Evolutionary conservation across 1,140 invertebrate genomes (phyloP).

Genomic region (Drosophila erecta): DNA sequence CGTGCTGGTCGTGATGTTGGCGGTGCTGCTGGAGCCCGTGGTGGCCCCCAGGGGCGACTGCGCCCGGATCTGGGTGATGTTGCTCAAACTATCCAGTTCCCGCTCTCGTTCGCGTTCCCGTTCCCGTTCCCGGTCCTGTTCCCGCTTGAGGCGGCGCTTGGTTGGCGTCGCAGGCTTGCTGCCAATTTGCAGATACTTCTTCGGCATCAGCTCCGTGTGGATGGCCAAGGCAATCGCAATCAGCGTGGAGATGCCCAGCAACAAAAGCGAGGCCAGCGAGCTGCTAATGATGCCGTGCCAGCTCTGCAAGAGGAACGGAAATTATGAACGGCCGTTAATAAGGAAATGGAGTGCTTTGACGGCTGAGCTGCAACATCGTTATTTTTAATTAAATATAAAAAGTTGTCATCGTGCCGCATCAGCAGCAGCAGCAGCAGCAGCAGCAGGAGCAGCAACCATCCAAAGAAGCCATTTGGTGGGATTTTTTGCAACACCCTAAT

Average conservation of each 20-base stretch:
- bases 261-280: constrained; percentile 77
- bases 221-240: constrained; percentile 83
- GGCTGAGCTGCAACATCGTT: constrained; percentile 66
- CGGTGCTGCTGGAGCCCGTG: not conserved
- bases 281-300: constrained; percentile 84
- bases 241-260: constrained; percentile 82
- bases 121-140: constrained; percentile 18
- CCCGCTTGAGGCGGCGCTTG: constrained; percentile 42
- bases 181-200: constrained; percentile 79
- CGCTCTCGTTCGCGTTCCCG: constrained; percentile 24
- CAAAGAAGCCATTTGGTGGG: constrained; percentile 44
- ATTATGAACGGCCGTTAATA: constrained; percentile 68
- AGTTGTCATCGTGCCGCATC: constrained; percentile 59
- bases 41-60: constrained; percentile 47
- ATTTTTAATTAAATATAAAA: constrained; percentile 82
- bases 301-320: constrained; percentile 66
- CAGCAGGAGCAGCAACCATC: constrained; percentile 1
- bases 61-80: constrained; percentile 71
- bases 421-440: constrained; percentile 4
- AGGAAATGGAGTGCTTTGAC: constrained; percentile 56
- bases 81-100: constrained; percentile 61
- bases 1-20: not conserved
- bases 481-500: constrained; percentile 40
- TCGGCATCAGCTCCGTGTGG: constrained; percentile 83
- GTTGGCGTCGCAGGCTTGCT: constrained; percentile 40